Base-by-base conservation (phyloP, 2,888 invertebrate genomes). In the Leptinotarsa peninsularis region DNA sequence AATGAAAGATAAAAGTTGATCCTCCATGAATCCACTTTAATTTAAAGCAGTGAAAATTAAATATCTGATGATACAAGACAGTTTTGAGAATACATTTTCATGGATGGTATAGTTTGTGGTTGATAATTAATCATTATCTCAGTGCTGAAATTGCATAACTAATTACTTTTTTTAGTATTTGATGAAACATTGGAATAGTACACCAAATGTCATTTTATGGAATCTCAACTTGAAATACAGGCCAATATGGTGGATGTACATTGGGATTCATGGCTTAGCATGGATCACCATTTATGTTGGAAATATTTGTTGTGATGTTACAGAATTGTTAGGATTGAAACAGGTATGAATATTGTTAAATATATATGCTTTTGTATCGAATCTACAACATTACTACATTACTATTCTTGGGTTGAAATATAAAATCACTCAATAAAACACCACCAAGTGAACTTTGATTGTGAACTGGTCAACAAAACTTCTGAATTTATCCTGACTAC, bases 221-320 rank as follows among this genome's bases (percentile, higher is more conserved):
- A 88, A 90, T 78, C 82, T 92, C n/a, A 87, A 91, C 81, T 87
- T 90, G 4, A 85, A 86, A 17, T 86, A 88, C 18, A 89, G 87
- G 77, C 84, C 86, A 13, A 78, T 90, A 0, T 91, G 90, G 90
- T 89, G 90, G 85, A 76, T 88, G 1, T 91, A 91, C 82, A 84
- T 88, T 10, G 80, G 87, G 7, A 81, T 90, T 18, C 93, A 93
- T 82, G 81, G 86, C 1, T 78, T 90, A 49, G 89, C 90, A 15
- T 93, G 93, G 93, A 84, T 88, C 33, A 83, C 92, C 4, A 91
- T 93, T 76, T 92, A 91, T 81, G 89, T 91, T 27, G 92, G 92
- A 13, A 90, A 91, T 80, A 86, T 92, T 66, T 91, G 92, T 82
- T 91, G 92, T 90, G 93, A 93, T 83, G 87, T 92, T 27, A 89